These are phyloP conservation scores for Urocitellus parryii DNA, from an alignment of 2,113 vertebrate genomes.

Conservation along the genomic window DNA sequence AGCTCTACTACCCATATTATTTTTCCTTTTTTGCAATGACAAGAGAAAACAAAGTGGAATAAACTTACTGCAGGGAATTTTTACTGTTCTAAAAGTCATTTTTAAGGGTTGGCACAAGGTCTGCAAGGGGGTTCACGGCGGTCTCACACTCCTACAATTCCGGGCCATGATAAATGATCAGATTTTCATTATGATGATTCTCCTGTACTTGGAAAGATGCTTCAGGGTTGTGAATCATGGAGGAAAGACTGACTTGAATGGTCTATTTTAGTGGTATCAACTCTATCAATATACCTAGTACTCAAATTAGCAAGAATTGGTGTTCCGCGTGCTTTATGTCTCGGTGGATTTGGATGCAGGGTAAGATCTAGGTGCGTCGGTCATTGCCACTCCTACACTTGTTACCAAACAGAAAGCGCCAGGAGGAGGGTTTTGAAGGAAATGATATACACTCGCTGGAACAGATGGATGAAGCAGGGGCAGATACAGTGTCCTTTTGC, in stretches of 20 bases:
- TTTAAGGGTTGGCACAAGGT: background rate
- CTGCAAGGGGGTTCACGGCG: background rate
- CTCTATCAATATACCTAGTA: background rate
- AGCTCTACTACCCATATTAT: background rate
- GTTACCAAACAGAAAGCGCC: background rate
- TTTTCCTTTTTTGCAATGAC: background rate
- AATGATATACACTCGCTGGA: background rate
- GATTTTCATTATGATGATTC: background rate
- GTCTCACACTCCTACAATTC: background rate
- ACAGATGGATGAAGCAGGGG: background rate
- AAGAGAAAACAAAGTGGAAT: background rate
- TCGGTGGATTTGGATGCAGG: background rate
- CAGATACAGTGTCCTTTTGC: background rate
- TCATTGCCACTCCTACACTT: too few species aligned
- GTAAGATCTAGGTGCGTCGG: accelerated
- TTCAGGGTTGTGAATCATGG: background rate
- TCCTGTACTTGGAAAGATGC: background rate
- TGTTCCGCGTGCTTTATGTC: accelerated
- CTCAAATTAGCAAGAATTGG: background rate
- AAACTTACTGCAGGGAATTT: background rate
- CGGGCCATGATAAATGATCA: background rate
- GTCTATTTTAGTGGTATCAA: background rate
- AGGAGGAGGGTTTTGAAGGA: background rate
- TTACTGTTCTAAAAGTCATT: background rate
- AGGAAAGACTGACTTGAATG: background rate